Evolutionary conservation across 2,113 vertebrate species (phyloP).

Genomic region (Ochotona curzoniae): DNA sequence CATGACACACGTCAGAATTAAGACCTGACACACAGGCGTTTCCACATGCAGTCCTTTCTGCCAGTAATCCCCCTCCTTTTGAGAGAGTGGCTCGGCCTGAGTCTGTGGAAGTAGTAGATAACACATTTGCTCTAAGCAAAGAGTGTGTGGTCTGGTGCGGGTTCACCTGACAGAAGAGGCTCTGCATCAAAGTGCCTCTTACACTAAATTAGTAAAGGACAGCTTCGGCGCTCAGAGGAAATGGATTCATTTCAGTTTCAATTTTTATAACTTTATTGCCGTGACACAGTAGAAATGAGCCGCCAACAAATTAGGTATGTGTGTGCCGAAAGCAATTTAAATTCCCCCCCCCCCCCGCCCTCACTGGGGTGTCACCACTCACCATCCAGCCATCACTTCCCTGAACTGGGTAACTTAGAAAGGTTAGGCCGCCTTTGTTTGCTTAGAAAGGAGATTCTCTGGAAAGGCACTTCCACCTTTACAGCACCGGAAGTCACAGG

Average conservation of each 20-base stretch:
- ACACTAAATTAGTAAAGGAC: constrained; percentile 43
- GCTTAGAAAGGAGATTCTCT: background rate
- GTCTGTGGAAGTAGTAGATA: no score
- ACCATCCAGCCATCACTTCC: no score
- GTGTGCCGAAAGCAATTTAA: constrained; percentile 49
- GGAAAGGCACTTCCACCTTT: background rate
- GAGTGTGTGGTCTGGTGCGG: background rate
- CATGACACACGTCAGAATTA: background rate
- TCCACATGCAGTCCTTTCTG: background rate
- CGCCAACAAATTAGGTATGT: constrained; percentile 51
- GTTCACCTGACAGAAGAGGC: background rate
- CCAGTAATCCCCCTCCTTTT: constrained; percentile 49
- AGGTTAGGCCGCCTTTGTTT: background rate
- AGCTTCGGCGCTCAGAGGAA: constrained; percentile 25
- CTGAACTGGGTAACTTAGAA: background rate
- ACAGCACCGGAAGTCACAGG: background rate
- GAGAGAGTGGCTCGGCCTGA: background rate
- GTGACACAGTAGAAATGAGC: constrained; percentile 52
- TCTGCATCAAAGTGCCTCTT: constrained; percentile 35
- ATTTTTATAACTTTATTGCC: constrained; percentile 58
- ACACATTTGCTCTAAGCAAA: constrained; percentile 9
- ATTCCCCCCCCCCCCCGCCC: background rate
- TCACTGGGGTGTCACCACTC: background rate
- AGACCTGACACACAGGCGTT: background rate
- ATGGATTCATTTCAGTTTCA: constrained; percentile 68